A percentile compares a stretch with the other conserved stretches of the same genome.
phyloP scores from a whole-genome alignment of 2,888 invertebrate genomes.

The Euphydryas editha region DNA sequence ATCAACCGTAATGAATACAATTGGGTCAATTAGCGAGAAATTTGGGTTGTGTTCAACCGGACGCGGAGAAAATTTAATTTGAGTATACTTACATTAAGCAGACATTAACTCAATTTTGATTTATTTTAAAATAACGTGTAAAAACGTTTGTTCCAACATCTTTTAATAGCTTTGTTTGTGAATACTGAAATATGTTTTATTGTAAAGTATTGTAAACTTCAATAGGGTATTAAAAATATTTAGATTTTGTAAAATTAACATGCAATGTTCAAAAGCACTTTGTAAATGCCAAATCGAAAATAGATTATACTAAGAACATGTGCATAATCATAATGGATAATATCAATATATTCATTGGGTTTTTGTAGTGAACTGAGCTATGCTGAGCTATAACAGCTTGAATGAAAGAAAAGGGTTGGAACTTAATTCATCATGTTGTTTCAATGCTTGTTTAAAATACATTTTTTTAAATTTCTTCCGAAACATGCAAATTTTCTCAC shows the following conservation, averaged over 20 bases:
- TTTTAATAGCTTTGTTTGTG: background rate
- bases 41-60: constrained; percentile 16
- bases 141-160: background rate
- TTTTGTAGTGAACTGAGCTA: background rate
- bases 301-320: background rate
- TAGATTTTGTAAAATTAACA: background rate
- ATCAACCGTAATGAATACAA: constrained; percentile 20
- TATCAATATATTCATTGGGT: background rate
- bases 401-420: too few relatives aligned
- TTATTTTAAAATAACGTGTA: background rate
- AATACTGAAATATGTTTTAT: background rate
- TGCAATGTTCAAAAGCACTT: background rate
- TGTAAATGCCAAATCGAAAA: background rate
- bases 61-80: constrained; percentile 14
- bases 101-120: background rate
- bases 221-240: background rate
- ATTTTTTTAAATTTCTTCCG: too few relatives aligned
- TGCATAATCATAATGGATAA: background rate
- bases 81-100: constrained; percentile 14
- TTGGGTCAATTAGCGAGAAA: constrained; percentile 24
- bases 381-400: background rate
- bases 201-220: background rate
- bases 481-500: too few relatives aligned
- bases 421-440: too few relatives aligned
- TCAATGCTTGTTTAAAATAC: too few relatives aligned